A percentile compares a stretch with the other conserved stretches of the same genome.
These are phyloP conservation scores for Lycaena phlaeas DNA, from an alignment of 2,888 invertebrate genomes.

Conservation along the genomic window DNA sequence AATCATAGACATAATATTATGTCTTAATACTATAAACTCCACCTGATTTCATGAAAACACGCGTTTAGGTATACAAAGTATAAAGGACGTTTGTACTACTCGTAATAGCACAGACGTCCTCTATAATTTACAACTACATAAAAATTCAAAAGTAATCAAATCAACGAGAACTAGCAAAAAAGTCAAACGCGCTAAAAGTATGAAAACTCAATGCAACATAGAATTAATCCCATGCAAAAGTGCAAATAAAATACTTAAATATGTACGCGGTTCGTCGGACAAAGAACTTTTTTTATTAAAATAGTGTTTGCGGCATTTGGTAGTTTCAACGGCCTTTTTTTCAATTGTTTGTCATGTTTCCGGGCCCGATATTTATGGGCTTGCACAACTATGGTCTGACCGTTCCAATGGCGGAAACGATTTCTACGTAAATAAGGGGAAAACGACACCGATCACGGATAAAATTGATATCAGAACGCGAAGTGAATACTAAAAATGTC, in stretches of 20 bases:
- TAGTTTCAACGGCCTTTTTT: constrained; percentile 16
- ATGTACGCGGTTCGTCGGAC: constrained; percentile 10
- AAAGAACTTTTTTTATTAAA: constrained; percentile 12
- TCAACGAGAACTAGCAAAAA: too few relatives aligned
- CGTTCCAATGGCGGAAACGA: constrained; percentile 11
- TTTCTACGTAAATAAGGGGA: constrained; percentile 13
- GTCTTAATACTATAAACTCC: too few relatives aligned
- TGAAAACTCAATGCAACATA: too few relatives aligned
- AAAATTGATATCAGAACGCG: constrained; percentile 12
- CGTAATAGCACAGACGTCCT: too few relatives aligned
- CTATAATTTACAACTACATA: too few relatives aligned
- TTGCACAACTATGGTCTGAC: constrained; percentile 8
- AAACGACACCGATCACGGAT: constrained; percentile 10
- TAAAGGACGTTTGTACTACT: too few relatives aligned
- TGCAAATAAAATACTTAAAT: constrained; percentile 5
- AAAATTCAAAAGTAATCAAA: too few relatives aligned
- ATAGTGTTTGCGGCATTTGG: constrained; percentile 17
- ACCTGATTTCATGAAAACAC: too few relatives aligned
- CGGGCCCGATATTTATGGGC: constrained; percentile 10
- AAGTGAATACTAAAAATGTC: constrained; percentile 10
- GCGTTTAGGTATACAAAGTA: too few relatives aligned
- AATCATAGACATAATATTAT: too few relatives aligned
- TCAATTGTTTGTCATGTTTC: constrained; percentile 19
- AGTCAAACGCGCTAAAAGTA: too few relatives aligned
- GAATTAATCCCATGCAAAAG: not conserved